These are phyloP conservation scores for silkworm (Bombyx mori) DNA, from an alignment of 1,140 invertebrate species.

Conservation along the genomic window DNA sequence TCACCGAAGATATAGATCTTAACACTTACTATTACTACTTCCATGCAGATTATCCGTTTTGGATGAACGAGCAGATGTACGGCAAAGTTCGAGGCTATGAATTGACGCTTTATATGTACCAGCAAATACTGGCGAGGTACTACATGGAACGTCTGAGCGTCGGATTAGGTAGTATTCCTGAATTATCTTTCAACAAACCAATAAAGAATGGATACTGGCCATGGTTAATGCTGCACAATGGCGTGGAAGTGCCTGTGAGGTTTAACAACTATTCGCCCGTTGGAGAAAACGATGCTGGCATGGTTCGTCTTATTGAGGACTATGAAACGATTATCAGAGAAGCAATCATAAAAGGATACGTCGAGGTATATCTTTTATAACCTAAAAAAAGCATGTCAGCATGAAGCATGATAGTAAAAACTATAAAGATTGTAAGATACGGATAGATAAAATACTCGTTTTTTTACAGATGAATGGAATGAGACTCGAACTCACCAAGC, in stretches of 20 bases:
- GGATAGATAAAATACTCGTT: background rate
- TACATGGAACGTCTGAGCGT: slow-evolving; percentile 77
- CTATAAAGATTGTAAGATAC: background rate
- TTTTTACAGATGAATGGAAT: slow-evolving; percentile 44
- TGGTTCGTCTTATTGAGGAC: slow-evolving; percentile 63
- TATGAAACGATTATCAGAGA: slow-evolving; percentile 75
- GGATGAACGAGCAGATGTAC: slow-evolving; percentile 71
- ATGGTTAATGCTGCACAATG: slow-evolving; percentile 74
- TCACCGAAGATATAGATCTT: slow-evolving; percentile 78
- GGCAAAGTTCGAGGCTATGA: slow-evolving; percentile 74
- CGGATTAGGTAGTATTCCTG: slow-evolving; percentile 70
- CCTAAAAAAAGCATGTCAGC: background rate
- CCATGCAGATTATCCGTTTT: slow-evolving; percentile 78
- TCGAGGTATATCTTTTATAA: slow-evolving; percentile 51
- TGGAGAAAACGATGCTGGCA: slow-evolving; percentile 62
- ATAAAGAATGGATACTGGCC: slow-evolving; percentile 75
- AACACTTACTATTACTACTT: slow-evolving; percentile 80
- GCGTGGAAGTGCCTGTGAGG: slow-evolving; percentile 75
- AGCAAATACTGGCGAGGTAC: slow-evolving; percentile 76
- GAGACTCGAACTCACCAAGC: slow-evolving; percentile 39
- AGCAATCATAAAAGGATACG: slow-evolving; percentile 76
- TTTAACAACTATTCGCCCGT: slow-evolving; percentile 72
- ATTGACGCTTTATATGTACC: slow-evolving; percentile 72
- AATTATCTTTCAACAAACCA: slow-evolving; percentile 65
- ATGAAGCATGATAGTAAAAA: background rate